Base-by-base conservation (phyloP, 2,888 invertebrate species). In the Dryobota labecula region DNA sequence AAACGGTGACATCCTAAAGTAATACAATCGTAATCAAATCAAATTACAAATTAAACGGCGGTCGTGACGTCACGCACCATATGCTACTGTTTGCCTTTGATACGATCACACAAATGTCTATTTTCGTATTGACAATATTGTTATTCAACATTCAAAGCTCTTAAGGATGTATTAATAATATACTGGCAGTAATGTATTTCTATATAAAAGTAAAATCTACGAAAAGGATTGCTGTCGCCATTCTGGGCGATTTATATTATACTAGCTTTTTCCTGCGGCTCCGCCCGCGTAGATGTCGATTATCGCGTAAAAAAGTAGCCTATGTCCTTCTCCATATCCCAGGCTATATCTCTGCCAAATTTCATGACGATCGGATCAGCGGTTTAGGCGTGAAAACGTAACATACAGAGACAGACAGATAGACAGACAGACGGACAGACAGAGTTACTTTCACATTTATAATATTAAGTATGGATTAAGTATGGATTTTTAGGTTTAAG, bases 11-110 rank as follows among this genome's bases (percentile, higher is more conserved):
- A 76, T 83, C 67, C 54, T 57, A 43, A 70, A 47, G 58, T 63
- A 66, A 83, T 41, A 62, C 64, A 79, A 78, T 71, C 38, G 76
- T 76, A 81, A 85, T 84, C 84, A 84, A 84, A 84, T 84, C 67
- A 81, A 75, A 83, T 73, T 66, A 83, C 73, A 73, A 84, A 85
- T 83, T 77, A 79, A 85, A 83, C 70, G 64, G 47, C 49, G 49
- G 45, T 72, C 73, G 79, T 84, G 77, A 82, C 79, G 82, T 76
- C 76, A 82, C 71, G 47, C 82, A 33, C 76, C 84, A 85, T 85
- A 84, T 84, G 84, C 15, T 41, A 57, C 67, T 83, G 69, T 81
- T 77, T 84, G 71, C 70, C 11, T 72, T 71, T 62, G 74, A 80
- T 83, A 62, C 64, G 43, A 80, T 75, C 76, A 69, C 47, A 73